Evolutionary conservation across 2,113 vertebrate genomes (phyloP).

Genomic region (Poicephalus meyeri): DNA sequence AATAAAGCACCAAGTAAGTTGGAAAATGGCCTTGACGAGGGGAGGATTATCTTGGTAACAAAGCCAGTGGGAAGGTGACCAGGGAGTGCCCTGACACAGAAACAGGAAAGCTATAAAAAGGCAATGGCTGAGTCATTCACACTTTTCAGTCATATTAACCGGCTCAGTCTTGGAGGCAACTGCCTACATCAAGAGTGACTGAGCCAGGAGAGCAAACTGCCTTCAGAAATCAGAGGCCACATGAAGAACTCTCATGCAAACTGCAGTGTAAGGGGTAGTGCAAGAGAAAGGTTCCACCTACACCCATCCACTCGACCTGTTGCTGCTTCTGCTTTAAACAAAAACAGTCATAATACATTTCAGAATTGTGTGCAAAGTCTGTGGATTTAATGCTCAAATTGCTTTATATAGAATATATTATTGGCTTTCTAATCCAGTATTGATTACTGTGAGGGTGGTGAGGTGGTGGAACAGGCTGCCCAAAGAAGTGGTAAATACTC

Average conservation of each 20-base stretch:
- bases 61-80: background rate
- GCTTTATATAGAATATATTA: background rate
- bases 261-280: background rate
- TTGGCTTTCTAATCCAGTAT: background rate
- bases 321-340: background rate
- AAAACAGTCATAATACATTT: background rate
- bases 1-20: background rate
- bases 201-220: background rate
- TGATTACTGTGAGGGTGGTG: background rate
- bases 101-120: background rate
- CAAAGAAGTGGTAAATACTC: background rate
- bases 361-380: background rate
- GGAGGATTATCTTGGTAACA: background rate
- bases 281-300: background rate
- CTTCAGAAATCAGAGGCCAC: background rate
- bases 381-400: background rate
- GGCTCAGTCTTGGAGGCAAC: background rate
- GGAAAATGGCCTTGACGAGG: background rate
- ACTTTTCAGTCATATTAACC: background rate
- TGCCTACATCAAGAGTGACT: background rate
- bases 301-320: accelerated
- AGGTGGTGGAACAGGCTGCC: background rate
- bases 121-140: background rate
- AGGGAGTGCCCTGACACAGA: background rate
- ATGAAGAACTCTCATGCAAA: background rate